Evolutionary conservation across 2,113 vertebrate genomes (phyloP), one percentile per base, ranked within the genome.

Genomic region (Pluvianellus socialis): DNA sequence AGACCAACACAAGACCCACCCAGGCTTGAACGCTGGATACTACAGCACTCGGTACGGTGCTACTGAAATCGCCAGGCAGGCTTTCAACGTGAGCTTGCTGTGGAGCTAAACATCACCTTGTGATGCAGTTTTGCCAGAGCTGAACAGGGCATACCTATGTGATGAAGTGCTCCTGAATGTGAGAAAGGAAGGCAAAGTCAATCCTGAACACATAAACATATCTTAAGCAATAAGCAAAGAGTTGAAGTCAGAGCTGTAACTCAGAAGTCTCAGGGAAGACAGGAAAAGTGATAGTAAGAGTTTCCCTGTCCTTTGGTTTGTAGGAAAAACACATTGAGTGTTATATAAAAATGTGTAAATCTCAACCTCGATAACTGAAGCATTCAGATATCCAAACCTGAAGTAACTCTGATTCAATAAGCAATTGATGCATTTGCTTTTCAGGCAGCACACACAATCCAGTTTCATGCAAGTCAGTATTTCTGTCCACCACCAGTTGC

Each of bases 111-210:
- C 32, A 55, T 47, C 0, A 0, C 28, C 42, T 32, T 6, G 7
- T 14, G 28, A 52, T 27, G 47, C 14, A 45, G 52, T 61, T 71
- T 67, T 79, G 55, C 30, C 6, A 3, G 52, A 44, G 28, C 38
- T 24, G 14, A 75, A 44, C 8, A 47, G 14, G 8, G 49, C 0
- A 0, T 0, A n/a, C 27, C 14, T 67, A 44, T 8, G 21, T 50
- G 67, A 89, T 27, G n/a, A 93, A 85, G 79, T 33, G 53, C 70
- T 77, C 28, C 26, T 44, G 33, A 82, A 63, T 38, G 26, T 74
- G 61, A 88, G 65, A 89, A 73, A 79, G 23, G 58, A 55, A 83
- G 56, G 63, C 14, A 72, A 75, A 90, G 12, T 74, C 12, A 5
- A 23, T 81, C 42, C 49, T 0, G 0, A 90, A 42, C 21, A 59